Evolutionary conservation across 2,797 vertebrate species (phyloP).

Genomic region (Chiroxiphia lanceolata): DNA sequence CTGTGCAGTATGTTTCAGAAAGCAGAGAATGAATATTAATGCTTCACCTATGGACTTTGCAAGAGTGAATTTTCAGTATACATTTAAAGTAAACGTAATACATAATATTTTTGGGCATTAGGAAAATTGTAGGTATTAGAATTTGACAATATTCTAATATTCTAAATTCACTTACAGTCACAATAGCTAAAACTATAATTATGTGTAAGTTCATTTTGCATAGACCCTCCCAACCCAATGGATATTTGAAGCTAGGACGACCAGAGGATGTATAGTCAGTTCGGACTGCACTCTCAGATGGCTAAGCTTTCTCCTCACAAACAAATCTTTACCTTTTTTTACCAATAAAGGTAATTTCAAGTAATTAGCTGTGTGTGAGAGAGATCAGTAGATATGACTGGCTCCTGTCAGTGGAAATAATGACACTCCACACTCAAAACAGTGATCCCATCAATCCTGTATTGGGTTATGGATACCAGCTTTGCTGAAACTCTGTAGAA

Average conservation of each 20-base stretch:
- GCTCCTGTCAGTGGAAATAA: background rate
- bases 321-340: background rate
- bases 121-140: background rate
- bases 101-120: background rate
- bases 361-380: background rate
- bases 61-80: background rate
- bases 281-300: background rate
- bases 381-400: accelerated
- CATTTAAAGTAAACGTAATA: background rate
- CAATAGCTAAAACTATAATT: background rate
- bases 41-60: background rate
- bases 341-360: background rate
- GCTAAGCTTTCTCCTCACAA: background rate
- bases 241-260: background rate
- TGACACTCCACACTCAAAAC: background rate
- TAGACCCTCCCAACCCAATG: background rate
- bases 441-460: too few species aligned
- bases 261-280: background rate
- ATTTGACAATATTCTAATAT: background rate
- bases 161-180: background rate
- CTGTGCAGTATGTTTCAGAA: background rate
- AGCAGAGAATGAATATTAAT: background rate
- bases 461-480: background rate
- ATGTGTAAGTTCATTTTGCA: background rate
- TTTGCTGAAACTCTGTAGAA: background rate